Conservation (phyloP, 2,797 vertebrate genomes). For the Schizopygopsis malacanthus region DNA sequence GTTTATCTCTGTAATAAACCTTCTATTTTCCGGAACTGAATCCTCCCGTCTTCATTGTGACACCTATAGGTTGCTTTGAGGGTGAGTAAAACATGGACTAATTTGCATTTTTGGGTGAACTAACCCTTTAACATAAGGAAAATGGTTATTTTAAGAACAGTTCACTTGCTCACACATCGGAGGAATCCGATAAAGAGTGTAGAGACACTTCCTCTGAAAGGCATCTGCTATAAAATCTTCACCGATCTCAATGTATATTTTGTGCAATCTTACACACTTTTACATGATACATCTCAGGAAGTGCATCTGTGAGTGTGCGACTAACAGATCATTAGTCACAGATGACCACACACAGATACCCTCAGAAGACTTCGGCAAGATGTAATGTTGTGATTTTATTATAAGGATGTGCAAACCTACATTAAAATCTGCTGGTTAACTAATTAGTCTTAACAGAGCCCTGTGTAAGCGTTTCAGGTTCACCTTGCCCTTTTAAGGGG, state of each 20-base stretch:
- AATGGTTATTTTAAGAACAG: neutral
- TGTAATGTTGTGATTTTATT: neutral
- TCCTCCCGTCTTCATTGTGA: too few relatives aligned
- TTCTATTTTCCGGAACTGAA: too few relatives aligned
- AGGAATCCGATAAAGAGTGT: neutral
- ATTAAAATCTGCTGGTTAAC: neutral
- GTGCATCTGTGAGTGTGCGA: constrained; percentile 25
- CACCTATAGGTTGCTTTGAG: too few relatives aligned
- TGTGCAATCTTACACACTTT: constrained; percentile 36
- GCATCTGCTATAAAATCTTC: constrained; percentile 3
- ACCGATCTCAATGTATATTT: constrained; percentile 28
- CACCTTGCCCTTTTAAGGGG: neutral
- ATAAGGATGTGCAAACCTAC: neutral
- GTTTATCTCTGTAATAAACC: too few relatives aligned
- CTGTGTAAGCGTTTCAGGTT: constrained; percentile 2
- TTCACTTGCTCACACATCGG: neutral
- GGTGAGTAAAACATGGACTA: too few relatives aligned
- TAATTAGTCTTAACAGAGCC: neutral
- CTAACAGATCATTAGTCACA: constrained; percentile 30
- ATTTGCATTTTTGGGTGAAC: too few relatives aligned
- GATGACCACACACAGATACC: constrained; percentile 11
- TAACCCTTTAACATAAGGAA: neutral
- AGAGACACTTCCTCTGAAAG: constrained; percentile 1
- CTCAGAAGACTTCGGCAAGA: constrained; percentile 7
- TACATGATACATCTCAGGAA: constrained; percentile 42